Percentiles rank a stretch among this genome's conserved stretches.
These are phyloP conservation scores for Lepidostoma basale DNA, from an alignment of 1,140 invertebrate species.

Conservation along the genomic window DNA sequence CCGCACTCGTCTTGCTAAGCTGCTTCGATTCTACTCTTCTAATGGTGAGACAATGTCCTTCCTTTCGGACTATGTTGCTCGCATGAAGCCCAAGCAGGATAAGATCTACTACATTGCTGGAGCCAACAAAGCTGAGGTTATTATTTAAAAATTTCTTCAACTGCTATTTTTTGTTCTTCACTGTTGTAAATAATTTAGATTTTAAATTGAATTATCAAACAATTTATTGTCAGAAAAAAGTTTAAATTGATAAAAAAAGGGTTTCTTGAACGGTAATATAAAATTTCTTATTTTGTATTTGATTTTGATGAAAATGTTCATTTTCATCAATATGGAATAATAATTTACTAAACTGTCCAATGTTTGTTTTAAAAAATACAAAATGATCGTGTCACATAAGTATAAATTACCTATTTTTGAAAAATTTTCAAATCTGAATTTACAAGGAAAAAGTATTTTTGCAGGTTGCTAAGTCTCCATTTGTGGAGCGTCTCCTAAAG, in stretches of 20 bases:
- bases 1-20: conserved; percentile 91
- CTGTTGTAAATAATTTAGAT: background rate
- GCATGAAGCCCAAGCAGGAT: conserved; percentile 98
- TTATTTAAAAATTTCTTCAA: background rate
- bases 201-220: no score
- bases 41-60: conserved; percentile 71
- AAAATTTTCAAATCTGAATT: no score
- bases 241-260: no score
- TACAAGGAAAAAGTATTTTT: no score
- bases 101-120: conserved; percentile 98
- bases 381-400: background rate
- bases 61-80: conserved; percentile 87
- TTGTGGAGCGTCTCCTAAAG: conserved; percentile 91
- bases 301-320: no score
- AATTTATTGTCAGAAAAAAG: no score
- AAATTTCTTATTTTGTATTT: no score
- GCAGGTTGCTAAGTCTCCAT: conserved; percentile 86
- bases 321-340: no score
- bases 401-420: background rate
- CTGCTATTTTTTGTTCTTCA: background rate
- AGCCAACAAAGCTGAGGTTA: conserved; percentile 76
- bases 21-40: conserved; percentile 91
- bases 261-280: no score
- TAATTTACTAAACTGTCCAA: no score
- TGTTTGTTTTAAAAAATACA: background rate